phyloP scores from a whole-genome alignment of 1,140 invertebrate genomes.

The Drosophila nigrodunni region DNA sequence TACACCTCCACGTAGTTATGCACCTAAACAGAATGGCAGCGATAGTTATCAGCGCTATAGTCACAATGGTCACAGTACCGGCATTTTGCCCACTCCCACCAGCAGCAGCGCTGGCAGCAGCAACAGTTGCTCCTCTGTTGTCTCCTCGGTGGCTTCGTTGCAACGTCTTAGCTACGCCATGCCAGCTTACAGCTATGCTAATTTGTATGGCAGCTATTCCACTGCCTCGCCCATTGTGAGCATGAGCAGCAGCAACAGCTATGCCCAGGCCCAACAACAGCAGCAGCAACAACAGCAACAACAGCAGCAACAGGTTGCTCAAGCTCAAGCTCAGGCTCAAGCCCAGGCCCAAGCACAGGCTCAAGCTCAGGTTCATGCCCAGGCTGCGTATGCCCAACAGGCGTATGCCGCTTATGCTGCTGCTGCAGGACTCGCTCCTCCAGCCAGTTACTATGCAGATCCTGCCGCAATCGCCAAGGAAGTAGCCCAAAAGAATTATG shows the following conservation, averaged over 20 bases:
- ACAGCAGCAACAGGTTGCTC: conserved; percentile 53
- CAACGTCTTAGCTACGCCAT: conserved; percentile 67
- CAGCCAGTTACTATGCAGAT: conserved; percentile 84
- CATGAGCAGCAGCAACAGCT: conserved; percentile 45
- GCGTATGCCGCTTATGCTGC: conserved; percentile 80
- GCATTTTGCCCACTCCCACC: conserved; percentile 84
- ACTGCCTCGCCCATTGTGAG: conserved; percentile 54
- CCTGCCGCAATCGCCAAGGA: conserved; percentile 89
- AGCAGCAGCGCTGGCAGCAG: conserved; percentile 47
- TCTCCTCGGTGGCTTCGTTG: conserved; percentile 51
- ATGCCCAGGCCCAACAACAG: conserved; percentile 76
- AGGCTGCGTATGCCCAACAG: conserved; percentile 80
- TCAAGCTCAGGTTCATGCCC: conserved; percentile 62
- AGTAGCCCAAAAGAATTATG: conserved; percentile 91
- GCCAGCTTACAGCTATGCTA: conserved; percentile 64
- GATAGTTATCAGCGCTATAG: conserved; percentile 53
- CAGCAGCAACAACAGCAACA: conserved; percentile 61
- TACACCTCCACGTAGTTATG: conserved; percentile 36
- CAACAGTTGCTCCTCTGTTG: conserved; percentile 41
- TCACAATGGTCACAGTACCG: conserved; percentile 60
- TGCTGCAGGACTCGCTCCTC: conserved; percentile 67
- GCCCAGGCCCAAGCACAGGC: conserved; percentile 75
- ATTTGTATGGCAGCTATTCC: conserved; percentile 53
- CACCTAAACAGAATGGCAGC: conserved; percentile 59
- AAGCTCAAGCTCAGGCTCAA: conserved; percentile 73